Conservation (phyloP, 1,140 invertebrate species). For the Drosophila lowei region DNA sequence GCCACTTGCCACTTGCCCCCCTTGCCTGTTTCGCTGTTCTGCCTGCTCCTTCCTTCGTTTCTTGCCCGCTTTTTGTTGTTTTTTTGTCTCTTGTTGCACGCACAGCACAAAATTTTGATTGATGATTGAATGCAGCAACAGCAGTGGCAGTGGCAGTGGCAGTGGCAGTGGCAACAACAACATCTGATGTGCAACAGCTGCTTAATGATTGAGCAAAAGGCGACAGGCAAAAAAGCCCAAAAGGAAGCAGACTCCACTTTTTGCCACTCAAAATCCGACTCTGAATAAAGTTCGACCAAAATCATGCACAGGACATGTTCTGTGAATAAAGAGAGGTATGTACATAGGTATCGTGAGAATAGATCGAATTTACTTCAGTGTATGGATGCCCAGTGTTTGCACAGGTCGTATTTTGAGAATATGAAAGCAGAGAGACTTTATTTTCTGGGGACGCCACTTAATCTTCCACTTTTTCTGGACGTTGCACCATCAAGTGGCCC, state of each 20-base stretch:
- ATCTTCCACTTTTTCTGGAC: no score
- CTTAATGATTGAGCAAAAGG: constrained; percentile 70
- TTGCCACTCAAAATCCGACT: not conserved
- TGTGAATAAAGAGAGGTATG: no score
- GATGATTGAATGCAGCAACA: constrained; percentile 72
- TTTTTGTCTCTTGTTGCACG: constrained; percentile 49
- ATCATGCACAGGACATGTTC: no score
- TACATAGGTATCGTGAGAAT: no score
- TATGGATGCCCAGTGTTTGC: no score
- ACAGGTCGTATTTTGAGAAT: no score
- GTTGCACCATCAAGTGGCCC: no score
- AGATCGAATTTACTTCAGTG: no score
- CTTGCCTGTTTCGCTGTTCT: not conserved
- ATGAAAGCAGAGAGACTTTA: no score
- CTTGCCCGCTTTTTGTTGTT: constrained; percentile 32
- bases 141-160: constrained; percentile 4
- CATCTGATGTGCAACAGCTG: constrained; percentile 75
- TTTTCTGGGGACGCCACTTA: no score
- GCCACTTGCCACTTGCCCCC: not conserved
- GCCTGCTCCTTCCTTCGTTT: not conserved
- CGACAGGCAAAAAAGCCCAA: not conserved
- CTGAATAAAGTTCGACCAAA: no score
- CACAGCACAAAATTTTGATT: constrained; percentile 78
- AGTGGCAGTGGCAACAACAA: constrained; percentile 1
- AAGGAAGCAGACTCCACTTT: constrained; percentile 51